These are phyloP conservation scores for Parazoanthus swiftii DNA, from an alignment of 92 coral and sea anemone species.

Conservation along the genomic window DNA sequence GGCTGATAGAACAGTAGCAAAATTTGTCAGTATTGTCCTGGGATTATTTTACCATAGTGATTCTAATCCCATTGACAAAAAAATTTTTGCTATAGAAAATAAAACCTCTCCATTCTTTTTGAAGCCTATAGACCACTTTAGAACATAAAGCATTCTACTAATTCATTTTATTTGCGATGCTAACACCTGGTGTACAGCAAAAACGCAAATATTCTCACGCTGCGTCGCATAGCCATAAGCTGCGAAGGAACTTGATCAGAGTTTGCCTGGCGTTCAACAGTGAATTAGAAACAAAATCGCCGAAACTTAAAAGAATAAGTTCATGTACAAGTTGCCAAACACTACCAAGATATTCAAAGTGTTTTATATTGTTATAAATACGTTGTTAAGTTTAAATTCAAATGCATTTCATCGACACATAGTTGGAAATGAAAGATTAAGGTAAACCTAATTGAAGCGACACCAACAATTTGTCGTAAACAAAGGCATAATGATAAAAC, in stretches of 20 bases:
- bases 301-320: neutral
- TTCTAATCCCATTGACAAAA: neutral
- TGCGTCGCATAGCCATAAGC: neutral
- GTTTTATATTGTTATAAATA: neutral
- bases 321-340: neutral
- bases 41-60: neutral
- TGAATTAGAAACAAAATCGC: neutral
- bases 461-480: neutral
- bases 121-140: slow-evolving; percentile 17
- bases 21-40: slow-evolving; percentile 11
- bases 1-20: neutral
- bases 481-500: neutral
- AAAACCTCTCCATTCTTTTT: neutral
- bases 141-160: neutral
- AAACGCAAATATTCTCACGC: slow-evolving; percentile 22
- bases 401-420: neutral
- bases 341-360: neutral
- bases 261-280: neutral
- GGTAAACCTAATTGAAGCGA: slow-evolving; percentile 7
- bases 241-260: neutral
- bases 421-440: neutral
- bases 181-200: slow-evolving; percentile 33
- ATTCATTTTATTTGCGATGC: neutral
- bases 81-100: neutral
- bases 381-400: neutral